Evolutionary conservation across 1,140 invertebrate species (phyloP), one percentile per base, ranked within the genome.

Genomic region (Notospermus geniculatus): DNA sequence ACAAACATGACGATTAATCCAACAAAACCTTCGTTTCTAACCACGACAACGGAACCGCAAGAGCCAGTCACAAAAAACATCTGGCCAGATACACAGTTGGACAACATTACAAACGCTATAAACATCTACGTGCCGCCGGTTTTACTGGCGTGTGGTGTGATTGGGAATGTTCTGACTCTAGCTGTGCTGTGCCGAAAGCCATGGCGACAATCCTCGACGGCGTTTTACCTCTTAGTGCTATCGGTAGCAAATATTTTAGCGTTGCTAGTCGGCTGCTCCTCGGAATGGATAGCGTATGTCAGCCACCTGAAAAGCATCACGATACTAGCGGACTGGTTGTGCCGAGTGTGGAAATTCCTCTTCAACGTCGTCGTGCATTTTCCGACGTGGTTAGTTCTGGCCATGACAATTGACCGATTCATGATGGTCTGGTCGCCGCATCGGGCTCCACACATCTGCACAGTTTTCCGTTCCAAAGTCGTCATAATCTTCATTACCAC

Each of bases 331-430:
- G 74, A 76, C 54, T 71, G 60, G 52, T 62, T 64, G 1, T 78
- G 76, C 54, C 68, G 71, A 13, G 39, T 77, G 13, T 78, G 76
- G 76, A 73, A 71, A 32, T 77, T 78, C 53, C 54, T 74, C n/a
- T 68, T 66, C 50, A 63, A 71, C 45, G 72, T 76, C 9, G 66
- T 72, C 5, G 67, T 68, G 11, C 75, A 69, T 59, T 69, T 72
- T 30, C 69, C 74, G 17, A 71, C 75, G 1, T 78, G 76, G 76
- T 70, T 78, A 53, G 69, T 76, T 25, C 74, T 74, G 25, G 71
- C 69, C 1, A 73, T 78, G 72, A 65, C 62, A 23, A 70, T 73
- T 11, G 76, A 78, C 61, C 70, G 73, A 1, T 75, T 72, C 36
- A 67, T 77, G n/a, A 63, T 64, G 9, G 65, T 76, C 17, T 76